A percentile compares a stretch with the other conserved stretches of the same genome.
phyloP scores from a whole-genome alignment of 2,797 vertebrate species.

The Denticeps clupeoides region DNA sequence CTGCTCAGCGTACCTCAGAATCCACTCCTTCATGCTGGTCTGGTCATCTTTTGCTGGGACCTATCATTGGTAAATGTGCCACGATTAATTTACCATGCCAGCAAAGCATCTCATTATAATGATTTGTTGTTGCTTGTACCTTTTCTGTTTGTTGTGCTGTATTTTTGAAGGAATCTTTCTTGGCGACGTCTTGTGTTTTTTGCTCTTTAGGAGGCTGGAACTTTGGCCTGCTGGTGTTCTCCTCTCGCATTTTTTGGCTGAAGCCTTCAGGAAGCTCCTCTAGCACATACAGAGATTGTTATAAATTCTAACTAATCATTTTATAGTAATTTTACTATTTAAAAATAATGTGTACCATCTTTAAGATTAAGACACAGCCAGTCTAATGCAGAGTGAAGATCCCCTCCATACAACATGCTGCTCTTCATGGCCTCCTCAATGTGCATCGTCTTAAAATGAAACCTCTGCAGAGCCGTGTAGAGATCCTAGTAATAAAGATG shows the following conservation, averaged over 20 bases:
- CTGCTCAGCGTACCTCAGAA: slow-evolving; percentile 80
- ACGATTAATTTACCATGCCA: too few species aligned
- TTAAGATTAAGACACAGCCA: slow-evolving; percentile 95
- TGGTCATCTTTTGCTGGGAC: slow-evolving; percentile 52
- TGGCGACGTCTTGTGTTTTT: slow-evolving; percentile 18
- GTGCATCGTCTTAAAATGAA: slow-evolving; percentile 84
- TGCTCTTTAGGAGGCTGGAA: slow-evolving; percentile 55
- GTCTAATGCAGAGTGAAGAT: slow-evolving; percentile 92
- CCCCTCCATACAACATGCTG: slow-evolving; percentile 83
- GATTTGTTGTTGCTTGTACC: slow-evolving; percentile 30
- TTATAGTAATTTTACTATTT: too few species aligned
- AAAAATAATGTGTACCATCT: too few species aligned
- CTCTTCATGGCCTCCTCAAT: slow-evolving; percentile 97
- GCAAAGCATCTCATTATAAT: not conserved
- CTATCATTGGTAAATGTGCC: too few species aligned
- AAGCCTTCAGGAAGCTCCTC: slow-evolving; percentile 91
- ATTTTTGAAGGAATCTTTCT: slow-evolving; percentile 21
- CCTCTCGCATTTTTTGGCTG: slow-evolving; percentile 84
- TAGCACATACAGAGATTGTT: too few species aligned
- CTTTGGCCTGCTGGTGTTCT: slow-evolving; percentile 66
- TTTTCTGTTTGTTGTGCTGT: slow-evolving; percentile 33
- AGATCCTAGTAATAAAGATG: too few species aligned
- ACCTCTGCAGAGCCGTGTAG: slow-evolving; percentile 83
- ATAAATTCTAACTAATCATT: too few species aligned
- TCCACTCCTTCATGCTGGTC: slow-evolving; percentile 85